These are phyloP conservation scores for Dolichotis patagonum DNA, from an alignment of 2,113 vertebrate species.

Conservation along the genomic window DNA sequence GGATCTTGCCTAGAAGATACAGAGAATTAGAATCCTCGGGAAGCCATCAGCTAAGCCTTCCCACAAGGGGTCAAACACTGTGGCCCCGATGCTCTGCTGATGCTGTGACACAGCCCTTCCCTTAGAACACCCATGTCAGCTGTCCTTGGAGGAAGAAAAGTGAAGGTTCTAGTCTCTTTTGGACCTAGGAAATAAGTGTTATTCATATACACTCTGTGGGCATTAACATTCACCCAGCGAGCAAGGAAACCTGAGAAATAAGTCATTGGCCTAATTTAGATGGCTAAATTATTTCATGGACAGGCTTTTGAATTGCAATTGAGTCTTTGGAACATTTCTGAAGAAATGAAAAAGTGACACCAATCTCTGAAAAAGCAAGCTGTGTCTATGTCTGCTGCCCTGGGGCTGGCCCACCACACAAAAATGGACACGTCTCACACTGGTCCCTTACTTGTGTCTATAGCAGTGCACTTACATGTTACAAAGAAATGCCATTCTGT, in stretches of 20 bases:
- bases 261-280: background rate
- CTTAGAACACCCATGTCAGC: background rate
- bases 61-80: background rate
- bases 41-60: background rate
- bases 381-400: background rate
- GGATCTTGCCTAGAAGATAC: background rate
- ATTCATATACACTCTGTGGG: background rate
- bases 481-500: background rate
- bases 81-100: background rate
- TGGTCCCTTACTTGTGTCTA: rapidly evolving
- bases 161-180: background rate
- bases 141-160: background rate
- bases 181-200: background rate
- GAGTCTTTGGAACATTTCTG: background rate
- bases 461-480: background rate
- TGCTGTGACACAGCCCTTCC: background rate
- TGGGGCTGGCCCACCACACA: background rate
- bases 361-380: background rate
- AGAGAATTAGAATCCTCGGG: background rate
- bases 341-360: background rate
- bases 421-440: rapidly evolving
- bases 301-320: background rate
- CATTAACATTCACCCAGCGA: slow-evolving; percentile 4
- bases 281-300: background rate
- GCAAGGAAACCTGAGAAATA: slow-evolving; percentile 17